Evolutionary conservation across 2,888 invertebrate species (phyloP), one percentile per base, ranked within the genome.

Genomic region (Orchestes rusci): DNA sequence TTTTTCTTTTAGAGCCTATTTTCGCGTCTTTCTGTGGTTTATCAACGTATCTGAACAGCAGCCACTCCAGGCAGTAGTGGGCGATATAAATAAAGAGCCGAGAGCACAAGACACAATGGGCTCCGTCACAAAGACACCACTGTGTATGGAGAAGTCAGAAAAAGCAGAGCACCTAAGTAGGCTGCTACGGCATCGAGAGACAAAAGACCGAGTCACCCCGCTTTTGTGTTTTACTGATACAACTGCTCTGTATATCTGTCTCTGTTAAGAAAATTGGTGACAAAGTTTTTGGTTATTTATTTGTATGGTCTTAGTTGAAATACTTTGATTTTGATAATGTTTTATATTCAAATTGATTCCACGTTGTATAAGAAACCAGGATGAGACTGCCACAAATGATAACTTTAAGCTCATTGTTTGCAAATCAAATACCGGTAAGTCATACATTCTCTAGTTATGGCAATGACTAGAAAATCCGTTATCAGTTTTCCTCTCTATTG

Each of bases 161-260:
- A 49, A 49, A 49, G 45, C 42, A 29, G 36, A 43, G 42, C 45
- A 49, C 43, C 48, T 48, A 46, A 43, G 45, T 40, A 45, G 45
- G 51, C 48, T 48, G 43, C 41, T 42, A 34, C 19, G 32, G 34
- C 29, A 49, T 30, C 28, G 35, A 16, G 18, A 20, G 45, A 49
- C 49, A 49, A 49, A 45, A 45, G 49, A 43, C 45, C 37, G 42
- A 28, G 44, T 31, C 48, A 44, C 48, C 40, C 39, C 41, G 29
- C 12, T 29, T 30, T 43, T 48, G 43, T 34, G 43, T 44, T 31
- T 43, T 39, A 28, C 43, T 34, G 42, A 42, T 43, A 42, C 39
- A 38, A n/a, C n/a, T n/a, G n/a, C 42, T 39, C 31, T 43, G 39
- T 39, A 40, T 48, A 43, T 48, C 40, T 36, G 43, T 40, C 44